Conservation (phyloP, 2,797 vertebrate genomes). For the Chelonia mydas region DNA sequence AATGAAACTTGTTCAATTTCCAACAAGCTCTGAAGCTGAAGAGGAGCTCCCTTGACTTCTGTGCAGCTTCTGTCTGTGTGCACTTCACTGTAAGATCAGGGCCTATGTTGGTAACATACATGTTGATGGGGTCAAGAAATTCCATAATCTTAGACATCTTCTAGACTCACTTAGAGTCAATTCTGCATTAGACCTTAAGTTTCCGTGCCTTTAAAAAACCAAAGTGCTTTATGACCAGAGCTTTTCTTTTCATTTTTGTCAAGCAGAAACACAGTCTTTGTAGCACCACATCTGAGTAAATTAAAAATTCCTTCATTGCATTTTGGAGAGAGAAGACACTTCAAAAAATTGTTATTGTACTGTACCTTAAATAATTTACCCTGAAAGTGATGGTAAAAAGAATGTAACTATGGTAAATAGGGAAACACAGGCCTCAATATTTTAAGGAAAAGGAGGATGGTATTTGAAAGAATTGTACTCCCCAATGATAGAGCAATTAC, state of each 20-base stretch:
- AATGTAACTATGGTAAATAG: not conserved
- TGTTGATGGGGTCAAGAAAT: not conserved
- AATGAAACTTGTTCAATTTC: not conserved
- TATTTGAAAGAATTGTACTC: not conserved
- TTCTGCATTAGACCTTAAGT: fast-evolving
- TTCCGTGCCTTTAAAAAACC: fast-evolving
- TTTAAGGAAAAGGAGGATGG: not conserved
- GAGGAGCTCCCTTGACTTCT: not conserved
- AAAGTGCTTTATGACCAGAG: not conserved
- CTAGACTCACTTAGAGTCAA: not conserved
- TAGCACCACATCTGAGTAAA: fast-evolving
- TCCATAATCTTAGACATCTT: not conserved
- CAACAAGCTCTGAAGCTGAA: not conserved
- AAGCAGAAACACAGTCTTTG: not conserved
- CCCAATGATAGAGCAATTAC: constrained; percentile 4
- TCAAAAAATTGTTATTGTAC: not conserved
- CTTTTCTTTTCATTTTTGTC: not conserved
- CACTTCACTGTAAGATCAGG: not conserved
- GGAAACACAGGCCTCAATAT: not conserved
- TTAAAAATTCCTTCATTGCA: not conserved
- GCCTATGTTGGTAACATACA: not conserved
- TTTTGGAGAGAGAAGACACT: not conserved
- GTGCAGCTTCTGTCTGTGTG: not conserved
- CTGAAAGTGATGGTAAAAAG: not conserved
- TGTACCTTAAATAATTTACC: not conserved